Base-by-base conservation (phyloP, 2,888 invertebrate genomes). In the Athripsodes cinereus region DNA sequence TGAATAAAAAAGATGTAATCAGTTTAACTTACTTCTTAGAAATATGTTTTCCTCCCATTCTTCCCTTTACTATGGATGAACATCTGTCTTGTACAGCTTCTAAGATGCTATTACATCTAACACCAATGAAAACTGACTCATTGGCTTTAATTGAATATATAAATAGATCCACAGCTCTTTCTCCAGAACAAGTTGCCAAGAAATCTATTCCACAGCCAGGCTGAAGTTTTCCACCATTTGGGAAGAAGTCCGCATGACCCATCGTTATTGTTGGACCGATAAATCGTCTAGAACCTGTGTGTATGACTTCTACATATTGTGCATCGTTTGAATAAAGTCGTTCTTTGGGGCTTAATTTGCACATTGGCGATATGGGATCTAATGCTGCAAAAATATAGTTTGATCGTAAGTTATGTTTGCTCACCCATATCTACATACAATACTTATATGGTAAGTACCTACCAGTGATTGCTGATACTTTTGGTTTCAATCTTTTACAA, bases 181-280 rank as follows among this genome's bases (percentile, higher is more conserved):
- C 51, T 11, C 56, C 56, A 13, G 56, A 56, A 49, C 56, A 56
- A 20, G 51, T 19, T 2, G 56, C 56, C 46, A 52, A 34, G 8
- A 52, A 31, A 40, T 56, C 56, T 31, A 56, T 16, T 18, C 56
- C 56, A 22, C 56, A 56, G 16, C 56, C 56, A 3, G 56, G 56
- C 31, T 56, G 56, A 16, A 56, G 51, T 34, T 48, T 51, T n/a
- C 56, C 56, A 13, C 56, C 56, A 44, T 56, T 56, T 20, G 56
- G 56, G 46, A 50, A 56, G 46, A 56, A 56, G 52, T 56, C 56
- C 0, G 56, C 52, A 44, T 56, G 56, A 13, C 56, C 56, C 20
- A 56, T 35, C n/a, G 52, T 50, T 1, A 16, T 52, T 18, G 19
- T n/a, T 35, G 51, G 44, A 13, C 56, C 56, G 22, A 52, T 13